phyloP scores from a whole-genome alignment of 2,888 invertebrate species.

The Drosophila longiperda region DNA sequence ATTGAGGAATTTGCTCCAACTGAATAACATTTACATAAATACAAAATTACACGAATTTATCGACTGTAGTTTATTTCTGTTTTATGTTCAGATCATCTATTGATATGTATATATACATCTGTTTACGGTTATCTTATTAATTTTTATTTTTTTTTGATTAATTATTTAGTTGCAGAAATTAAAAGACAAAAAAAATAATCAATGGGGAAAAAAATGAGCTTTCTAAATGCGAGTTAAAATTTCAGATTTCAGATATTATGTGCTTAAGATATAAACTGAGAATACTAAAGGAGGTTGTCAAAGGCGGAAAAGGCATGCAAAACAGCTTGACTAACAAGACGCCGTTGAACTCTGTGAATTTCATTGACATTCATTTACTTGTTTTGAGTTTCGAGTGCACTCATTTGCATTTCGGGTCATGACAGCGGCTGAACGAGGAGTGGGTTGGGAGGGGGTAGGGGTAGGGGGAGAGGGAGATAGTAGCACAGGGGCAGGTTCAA shows the following conservation, averaged over 20 bases:
- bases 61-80: not conserved
- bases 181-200: not conserved
- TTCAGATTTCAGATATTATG: not conserved
- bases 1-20: not conserved
- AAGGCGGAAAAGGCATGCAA: not conserved
- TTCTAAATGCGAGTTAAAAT: not conserved
- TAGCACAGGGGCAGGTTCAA: slow-evolving; percentile 40
- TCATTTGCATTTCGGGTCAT: slow-evolving; percentile 26
- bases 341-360: not conserved
- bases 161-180: not conserved
- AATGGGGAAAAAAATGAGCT: not conserved
- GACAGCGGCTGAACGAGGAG: not conserved
- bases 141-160: no score
- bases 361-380: slow-evolving; percentile 20
- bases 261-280: not conserved
- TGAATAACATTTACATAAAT: not conserved
- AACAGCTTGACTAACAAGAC: not conserved
- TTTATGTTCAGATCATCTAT: not conserved
- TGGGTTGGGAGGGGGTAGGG: not conserved
- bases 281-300: not conserved
- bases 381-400: slow-evolving; percentile 25
- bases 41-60: not conserved
- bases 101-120: not conserved
- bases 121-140: no score
- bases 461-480: no score